Conservation (phyloP, 2,888 invertebrate genomes). For the Itoplectis maculator region DNA sequence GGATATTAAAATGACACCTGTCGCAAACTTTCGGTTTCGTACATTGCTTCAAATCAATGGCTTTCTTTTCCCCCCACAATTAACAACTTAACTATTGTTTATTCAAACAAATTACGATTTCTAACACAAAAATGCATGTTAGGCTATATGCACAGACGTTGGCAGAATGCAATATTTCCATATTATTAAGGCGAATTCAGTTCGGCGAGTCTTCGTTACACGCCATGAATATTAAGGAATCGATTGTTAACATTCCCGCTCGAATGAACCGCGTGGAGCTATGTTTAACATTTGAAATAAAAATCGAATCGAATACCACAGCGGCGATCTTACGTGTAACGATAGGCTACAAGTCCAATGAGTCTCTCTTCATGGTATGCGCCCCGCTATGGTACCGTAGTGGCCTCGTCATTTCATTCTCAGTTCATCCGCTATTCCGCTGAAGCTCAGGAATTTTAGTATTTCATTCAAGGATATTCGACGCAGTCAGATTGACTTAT, state of each 20-base stretch:
- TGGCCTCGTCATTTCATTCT: background rate
- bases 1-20: too few species aligned
- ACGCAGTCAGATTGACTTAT: background rate
- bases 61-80: too few species aligned
- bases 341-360: constrained; percentile 36
- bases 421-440: background rate
- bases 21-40: too few species aligned
- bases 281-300: constrained; percentile 1
- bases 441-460: background rate
- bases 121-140: background rate
- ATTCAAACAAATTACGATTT: too few species aligned
- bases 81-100: too few species aligned
- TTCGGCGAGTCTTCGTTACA: background rate
- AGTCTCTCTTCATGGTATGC: constrained; percentile 68
- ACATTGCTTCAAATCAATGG: too few species aligned
- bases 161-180: background rate
- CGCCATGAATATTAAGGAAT: background rate
- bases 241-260: background rate
- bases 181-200: background rate
- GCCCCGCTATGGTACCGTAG: constrained; percentile 25
- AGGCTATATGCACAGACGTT: background rate
- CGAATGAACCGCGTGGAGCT: background rate
- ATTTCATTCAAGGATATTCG: background rate
- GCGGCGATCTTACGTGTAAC: background rate
- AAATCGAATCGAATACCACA: constrained; percentile 30